Evolutionary conservation across 1,140 invertebrate genomes (phyloP).

Genomic region (Drosophila sucinea): DNA sequence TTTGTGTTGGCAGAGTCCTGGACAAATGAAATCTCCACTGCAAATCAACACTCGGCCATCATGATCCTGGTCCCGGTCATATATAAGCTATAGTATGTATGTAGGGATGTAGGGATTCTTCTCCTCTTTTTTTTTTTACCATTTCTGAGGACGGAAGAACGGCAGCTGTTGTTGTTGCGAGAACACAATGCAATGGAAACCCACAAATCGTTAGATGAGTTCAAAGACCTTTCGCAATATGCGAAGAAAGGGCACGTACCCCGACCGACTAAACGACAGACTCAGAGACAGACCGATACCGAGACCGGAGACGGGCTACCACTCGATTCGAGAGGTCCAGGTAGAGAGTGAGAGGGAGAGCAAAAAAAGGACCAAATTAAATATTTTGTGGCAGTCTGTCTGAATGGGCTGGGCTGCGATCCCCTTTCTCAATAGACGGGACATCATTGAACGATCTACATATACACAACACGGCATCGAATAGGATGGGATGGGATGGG

Average conservation of each 20-base stretch:
- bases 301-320: background rate
- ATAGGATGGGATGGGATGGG: slow-evolving; percentile 27
- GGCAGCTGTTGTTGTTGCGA: slow-evolving; percentile 65
- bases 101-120: slow-evolving; percentile 41
- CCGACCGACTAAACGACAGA: slow-evolving; percentile 30
- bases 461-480: slow-evolving; percentile 34
- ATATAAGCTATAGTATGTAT: background rate
- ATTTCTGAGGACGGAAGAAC: slow-evolving; percentile 3
- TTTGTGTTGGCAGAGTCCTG: slow-evolving; percentile 21
- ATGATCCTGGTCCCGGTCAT: background rate
- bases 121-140: background rate
- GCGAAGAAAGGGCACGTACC: slow-evolving; percentile 50
- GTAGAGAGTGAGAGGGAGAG: slow-evolving; percentile 16
- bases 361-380: slow-evolving; percentile 34
- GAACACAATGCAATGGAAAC: slow-evolving; percentile 49
- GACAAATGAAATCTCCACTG: slow-evolving; percentile 52
- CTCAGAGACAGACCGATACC: slow-evolving; percentile 1
- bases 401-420: slow-evolving; percentile 23
- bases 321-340: background rate
- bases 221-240: slow-evolving; percentile 67
- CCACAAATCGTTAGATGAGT: slow-evolving; percentile 73
- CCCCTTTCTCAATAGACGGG: slow-evolving; percentile 61
- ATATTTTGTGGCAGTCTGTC: slow-evolving; percentile 25
- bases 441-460: slow-evolving; percentile 71
- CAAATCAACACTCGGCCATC: slow-evolving; percentile 19